Evolutionary conservation across 2,888 invertebrate genomes (phyloP).

Genomic region (Agelastica alni): DNA sequence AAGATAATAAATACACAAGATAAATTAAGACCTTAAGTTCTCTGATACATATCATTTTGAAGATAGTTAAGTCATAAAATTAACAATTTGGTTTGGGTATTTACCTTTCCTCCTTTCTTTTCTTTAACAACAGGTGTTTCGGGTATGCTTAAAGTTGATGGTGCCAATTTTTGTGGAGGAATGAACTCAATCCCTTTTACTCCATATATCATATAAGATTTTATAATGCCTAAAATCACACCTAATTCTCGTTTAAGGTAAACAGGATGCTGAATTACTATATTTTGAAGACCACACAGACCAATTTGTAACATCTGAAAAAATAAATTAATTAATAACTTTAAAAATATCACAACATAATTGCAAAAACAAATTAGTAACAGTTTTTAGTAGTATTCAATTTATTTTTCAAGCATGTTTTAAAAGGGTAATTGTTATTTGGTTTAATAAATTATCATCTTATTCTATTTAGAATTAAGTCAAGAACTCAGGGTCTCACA

Average conservation of each 20-base stretch:
- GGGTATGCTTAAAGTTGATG: constrained; percentile 65
- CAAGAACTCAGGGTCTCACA: too few relatives aligned
- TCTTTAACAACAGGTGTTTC: constrained; percentile 53
- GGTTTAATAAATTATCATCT: too few relatives aligned
- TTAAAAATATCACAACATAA: background rate
- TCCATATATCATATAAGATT: constrained; percentile 62
- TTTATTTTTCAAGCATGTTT: too few relatives aligned
- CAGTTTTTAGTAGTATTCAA: too few relatives aligned
- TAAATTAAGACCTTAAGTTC: too few relatives aligned
- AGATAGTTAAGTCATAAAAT: too few relatives aligned
- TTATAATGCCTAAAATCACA: constrained; percentile 64
- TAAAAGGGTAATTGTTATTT: too few relatives aligned
- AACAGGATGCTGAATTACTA: constrained; percentile 46
- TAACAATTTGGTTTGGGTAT: too few relatives aligned
- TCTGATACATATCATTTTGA: too few relatives aligned
- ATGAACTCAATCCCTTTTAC: constrained; percentile 56
- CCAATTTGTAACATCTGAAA: constrained; percentile 59
- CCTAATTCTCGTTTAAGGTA: constrained; percentile 54
- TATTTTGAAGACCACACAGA: constrained; percentile 51
- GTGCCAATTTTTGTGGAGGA: constrained; percentile 61
- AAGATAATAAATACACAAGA: too few relatives aligned
- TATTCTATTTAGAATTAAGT: too few relatives aligned
- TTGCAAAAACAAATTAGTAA: too few relatives aligned
- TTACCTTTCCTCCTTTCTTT: constrained; percentile 67
- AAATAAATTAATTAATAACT: background rate